These are phyloP conservation scores for Neuroscelio doddi DNA, from an alignment of 2,888 invertebrate species.

Conservation along the genomic window DNA sequence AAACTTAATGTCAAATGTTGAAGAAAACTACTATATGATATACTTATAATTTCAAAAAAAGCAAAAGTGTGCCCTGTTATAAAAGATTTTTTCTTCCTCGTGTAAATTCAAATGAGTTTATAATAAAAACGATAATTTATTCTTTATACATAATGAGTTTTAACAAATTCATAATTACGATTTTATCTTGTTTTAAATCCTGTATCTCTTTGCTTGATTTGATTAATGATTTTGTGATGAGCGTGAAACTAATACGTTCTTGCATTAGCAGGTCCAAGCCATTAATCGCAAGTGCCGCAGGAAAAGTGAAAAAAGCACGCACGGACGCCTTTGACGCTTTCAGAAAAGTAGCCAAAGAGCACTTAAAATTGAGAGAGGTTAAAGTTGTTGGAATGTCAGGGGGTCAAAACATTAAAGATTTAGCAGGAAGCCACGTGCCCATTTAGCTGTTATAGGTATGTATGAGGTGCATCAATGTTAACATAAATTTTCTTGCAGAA, in stretches of 20 bases:
- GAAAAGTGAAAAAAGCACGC: slow-evolving; percentile 15
- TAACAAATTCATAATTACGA: too few relatives aligned
- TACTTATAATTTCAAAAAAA: too few relatives aligned
- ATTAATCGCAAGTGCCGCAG: slow-evolving; percentile 9
- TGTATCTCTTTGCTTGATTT: slow-evolving; percentile 9
- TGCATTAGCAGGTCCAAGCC: slow-evolving; percentile 8
- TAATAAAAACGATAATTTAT: too few relatives aligned
- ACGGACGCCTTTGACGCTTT: slow-evolving; percentile 6
- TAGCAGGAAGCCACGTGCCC: neutral
- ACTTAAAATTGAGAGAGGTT: slow-evolving; percentile 16
- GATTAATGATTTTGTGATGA: neutral
- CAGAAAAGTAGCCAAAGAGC: slow-evolving; percentile 11
- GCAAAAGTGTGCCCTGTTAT: too few relatives aligned
- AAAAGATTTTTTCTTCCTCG: too few relatives aligned
- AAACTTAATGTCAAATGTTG: too few relatives aligned
- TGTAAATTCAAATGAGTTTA: too few relatives aligned
- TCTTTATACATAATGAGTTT: too few relatives aligned
- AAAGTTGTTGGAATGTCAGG: slow-evolving; percentile 14
- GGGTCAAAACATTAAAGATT: neutral
- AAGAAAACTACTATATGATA: too few relatives aligned
- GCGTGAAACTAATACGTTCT: slow-evolving; percentile 9
- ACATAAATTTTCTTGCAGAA: neutral
- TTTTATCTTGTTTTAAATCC: neutral
- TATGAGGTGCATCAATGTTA: slow-evolving; percentile 4
- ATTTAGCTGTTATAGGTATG: neutral